These are phyloP conservation scores for Picathartes gymnocephalus DNA, from an alignment of 2,113 vertebrate genomes.

Conservation along the genomic window DNA sequence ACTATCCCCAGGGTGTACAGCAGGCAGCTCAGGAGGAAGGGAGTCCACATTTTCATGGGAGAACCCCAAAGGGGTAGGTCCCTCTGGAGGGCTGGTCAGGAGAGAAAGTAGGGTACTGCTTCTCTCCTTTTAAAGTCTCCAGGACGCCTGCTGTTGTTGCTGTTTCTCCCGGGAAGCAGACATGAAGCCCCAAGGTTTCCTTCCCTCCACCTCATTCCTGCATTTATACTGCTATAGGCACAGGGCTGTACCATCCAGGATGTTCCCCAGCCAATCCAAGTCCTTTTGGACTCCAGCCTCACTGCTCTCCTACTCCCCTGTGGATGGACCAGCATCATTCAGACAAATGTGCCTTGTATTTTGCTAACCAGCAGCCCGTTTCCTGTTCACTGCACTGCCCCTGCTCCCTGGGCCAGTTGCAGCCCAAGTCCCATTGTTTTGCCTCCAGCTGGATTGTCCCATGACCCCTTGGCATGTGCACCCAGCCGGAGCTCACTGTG, in stretches of 20 bases:
- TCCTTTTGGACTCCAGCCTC: conserved; percentile 13
- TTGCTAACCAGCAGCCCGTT: background rate
- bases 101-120: background rate
- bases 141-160: background rate
- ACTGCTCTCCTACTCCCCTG: background rate
- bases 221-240: conserved; percentile 24
- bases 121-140: background rate
- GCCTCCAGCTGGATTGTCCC: background rate
- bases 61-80: background rate
- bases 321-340: background rate
- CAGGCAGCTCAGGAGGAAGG: conserved; percentile 12
- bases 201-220: background rate
- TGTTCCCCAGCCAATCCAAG: conserved; percentile 37
- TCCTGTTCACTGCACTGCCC: background rate
- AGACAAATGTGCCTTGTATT: background rate
- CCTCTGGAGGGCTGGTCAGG: background rate
- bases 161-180: background rate
- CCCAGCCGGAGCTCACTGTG: background rate
- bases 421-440: conserved; percentile 20
- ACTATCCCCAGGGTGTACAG: background rate
- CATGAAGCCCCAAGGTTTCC: background rate
- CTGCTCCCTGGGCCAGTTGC: background rate
- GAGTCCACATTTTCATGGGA: conserved; percentile 11
- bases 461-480: background rate
- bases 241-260: background rate